Percentiles rank a stretch among this genome's conserved stretches.
Conservation (phyloP, 2,797 vertebrate species). For the Falco cherrug region DNA sequence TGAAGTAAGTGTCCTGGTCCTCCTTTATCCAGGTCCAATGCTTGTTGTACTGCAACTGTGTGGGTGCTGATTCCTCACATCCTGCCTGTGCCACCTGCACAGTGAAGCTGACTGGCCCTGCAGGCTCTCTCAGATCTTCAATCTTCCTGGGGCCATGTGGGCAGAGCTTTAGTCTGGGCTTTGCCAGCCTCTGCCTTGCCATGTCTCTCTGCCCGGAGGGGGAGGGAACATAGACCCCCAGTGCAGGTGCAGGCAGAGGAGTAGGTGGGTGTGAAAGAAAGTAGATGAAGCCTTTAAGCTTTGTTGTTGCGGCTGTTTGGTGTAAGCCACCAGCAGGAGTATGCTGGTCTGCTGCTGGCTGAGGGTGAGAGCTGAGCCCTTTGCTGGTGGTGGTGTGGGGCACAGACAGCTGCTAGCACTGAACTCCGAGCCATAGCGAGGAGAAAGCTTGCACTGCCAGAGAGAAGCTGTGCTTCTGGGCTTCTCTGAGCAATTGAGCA, state of each 20-base stretch:
- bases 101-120: background rate
- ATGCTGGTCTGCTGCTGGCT: background rate
- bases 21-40: background rate
- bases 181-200: background rate
- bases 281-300: background rate
- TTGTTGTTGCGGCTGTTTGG: too few species aligned
- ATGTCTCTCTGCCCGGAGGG: background rate
- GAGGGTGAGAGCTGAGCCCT: background rate
- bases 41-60: background rate
- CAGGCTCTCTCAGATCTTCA: background rate
- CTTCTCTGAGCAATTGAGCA: background rate
- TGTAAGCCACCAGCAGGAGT: background rate
- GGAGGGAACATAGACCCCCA: background rate
- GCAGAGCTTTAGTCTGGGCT: background rate
- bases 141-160: background rate
- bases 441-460: background rate
- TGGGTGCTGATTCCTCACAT: conserved; percentile 11
- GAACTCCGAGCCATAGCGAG: background rate
- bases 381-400: background rate
- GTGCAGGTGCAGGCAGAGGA: background rate
- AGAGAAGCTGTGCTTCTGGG: background rate
- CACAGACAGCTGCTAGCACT: background rate
- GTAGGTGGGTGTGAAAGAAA: background rate
- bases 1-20: conserved; percentile 86
- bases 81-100: background rate